These are phyloP conservation scores for Stratiolaelaps scimitus DNA, from an alignment of 1,140 invertebrate species.

Conservation along the genomic window DNA sequence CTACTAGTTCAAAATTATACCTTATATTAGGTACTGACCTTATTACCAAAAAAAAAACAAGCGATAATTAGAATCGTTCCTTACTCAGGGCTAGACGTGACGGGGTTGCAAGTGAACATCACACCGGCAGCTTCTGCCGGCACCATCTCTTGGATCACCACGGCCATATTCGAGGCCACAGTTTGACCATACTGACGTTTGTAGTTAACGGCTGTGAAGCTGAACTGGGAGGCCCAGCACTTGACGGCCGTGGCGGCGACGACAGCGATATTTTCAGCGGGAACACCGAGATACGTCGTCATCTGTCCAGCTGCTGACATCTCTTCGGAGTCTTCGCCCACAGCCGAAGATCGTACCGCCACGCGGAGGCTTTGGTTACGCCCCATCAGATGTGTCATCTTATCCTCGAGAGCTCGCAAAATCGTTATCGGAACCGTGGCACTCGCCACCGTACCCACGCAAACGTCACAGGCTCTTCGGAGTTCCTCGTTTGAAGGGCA, in stretches of 20 bases:
- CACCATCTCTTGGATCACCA: conserved; percentile 67
- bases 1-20: too few species aligned
- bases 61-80: background rate
- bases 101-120: conserved; percentile 61
- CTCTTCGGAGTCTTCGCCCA: conserved; percentile 58
- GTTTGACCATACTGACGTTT: conserved; percentile 53
- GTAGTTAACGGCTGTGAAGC: conserved; percentile 58
- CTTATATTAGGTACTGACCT: too few species aligned
- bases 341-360: conserved; percentile 52
- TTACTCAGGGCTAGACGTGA: conserved; percentile 50
- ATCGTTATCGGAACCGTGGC: conserved; percentile 33
- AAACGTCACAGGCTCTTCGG: conserved; percentile 37
- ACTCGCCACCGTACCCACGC: conserved; percentile 25
- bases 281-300: conserved; percentile 55
- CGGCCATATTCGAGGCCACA: conserved; percentile 54
- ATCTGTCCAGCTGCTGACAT: conserved; percentile 65
- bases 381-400: conserved; percentile 38
- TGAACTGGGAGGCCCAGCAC: conserved; percentile 66
- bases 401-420: conserved; percentile 37
- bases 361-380: conserved; percentile 36
- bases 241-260: conserved; percentile 49
- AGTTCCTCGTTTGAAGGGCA: conserved; percentile 33
- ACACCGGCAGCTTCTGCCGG: conserved; percentile 56
- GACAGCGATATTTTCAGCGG: conserved; percentile 38
- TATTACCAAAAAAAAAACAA: too few species aligned